These are phyloP conservation scores for Tautogolabrus adspersus DNA, from an alignment of 2,113 vertebrate genomes.

Conservation along the genomic window DNA sequence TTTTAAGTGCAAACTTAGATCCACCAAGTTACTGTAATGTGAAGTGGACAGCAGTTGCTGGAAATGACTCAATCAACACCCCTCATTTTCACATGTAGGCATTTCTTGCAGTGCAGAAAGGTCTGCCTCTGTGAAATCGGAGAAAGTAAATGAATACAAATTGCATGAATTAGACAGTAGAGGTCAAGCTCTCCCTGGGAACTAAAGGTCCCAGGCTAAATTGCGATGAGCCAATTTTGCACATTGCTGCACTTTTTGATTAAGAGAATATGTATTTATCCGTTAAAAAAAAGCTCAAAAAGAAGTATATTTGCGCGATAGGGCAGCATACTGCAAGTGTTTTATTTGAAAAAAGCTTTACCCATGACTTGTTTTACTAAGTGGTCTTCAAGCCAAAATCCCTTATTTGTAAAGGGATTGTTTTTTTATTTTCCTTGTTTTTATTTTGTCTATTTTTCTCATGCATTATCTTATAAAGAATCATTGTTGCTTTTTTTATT, in stretches of 20 bases:
- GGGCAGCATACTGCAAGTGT: slow-evolving; percentile 56
- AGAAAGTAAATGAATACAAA: slow-evolving; percentile 74
- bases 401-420: slow-evolving; percentile 77
- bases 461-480: slow-evolving; percentile 56
- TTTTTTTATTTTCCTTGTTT: slow-evolving; percentile 54
- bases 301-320: slow-evolving; percentile 49
- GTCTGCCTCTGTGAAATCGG: slow-evolving; percentile 76
- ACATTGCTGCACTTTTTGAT: slow-evolving; percentile 97
- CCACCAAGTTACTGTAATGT: slow-evolving; percentile 40
- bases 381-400: slow-evolving; percentile 82
- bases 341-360: slow-evolving; percentile 73
- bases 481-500: slow-evolving; percentile 43
- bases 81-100: slow-evolving; percentile 50
- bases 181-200: slow-evolving; percentile 88
- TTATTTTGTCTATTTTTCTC: slow-evolving; percentile 48
- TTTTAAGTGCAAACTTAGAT: slow-evolving; percentile 60
- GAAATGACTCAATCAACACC: slow-evolving; percentile 57
- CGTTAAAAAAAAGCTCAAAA: slow-evolving; percentile 50
- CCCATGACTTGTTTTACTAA: slow-evolving; percentile 70
- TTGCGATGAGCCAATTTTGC: slow-evolving; percentile 92
- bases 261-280: slow-evolving; percentile 86
- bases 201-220: slow-evolving; percentile 95
- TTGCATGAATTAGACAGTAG: slow-evolving; percentile 77
- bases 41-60: slow-evolving; percentile 49
- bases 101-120: slow-evolving; percentile 56